These are phyloP conservation scores for Tylochromis polylepis DNA, from an alignment of 2,113 vertebrate species.

Conservation along the genomic window DNA sequence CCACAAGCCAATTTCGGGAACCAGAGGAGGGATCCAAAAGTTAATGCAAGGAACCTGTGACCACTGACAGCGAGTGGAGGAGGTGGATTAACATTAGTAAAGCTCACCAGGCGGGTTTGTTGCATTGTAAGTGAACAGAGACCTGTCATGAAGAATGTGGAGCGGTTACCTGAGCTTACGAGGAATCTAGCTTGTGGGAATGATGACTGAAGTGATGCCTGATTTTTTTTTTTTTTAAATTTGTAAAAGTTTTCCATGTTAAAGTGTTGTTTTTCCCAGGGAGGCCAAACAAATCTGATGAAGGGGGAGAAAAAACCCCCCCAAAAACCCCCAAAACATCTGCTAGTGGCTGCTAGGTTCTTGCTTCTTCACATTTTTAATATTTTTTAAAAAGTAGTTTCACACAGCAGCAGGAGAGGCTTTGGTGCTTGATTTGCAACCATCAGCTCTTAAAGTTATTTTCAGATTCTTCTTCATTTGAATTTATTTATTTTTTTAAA, in stretches of 20 bases:
- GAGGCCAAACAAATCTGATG: not conserved
- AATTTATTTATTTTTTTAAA: not conserved
- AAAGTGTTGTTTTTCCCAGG: not conserved
- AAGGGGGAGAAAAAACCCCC: not conserved
- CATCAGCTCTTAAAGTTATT: not conserved
- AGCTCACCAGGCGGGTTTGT: not conserved
- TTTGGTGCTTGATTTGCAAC: not conserved
- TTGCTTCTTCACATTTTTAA: not conserved
- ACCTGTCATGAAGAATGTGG: not conserved
- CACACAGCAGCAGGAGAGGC: fast-evolving
- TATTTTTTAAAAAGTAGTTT: not conserved
- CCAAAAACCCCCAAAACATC: not conserved
- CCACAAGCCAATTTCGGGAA: not conserved
- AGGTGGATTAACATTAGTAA: conserved; percentile 17
- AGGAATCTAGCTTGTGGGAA: not conserved
- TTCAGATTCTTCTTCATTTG: not conserved
- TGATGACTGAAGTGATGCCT: fast-evolving
- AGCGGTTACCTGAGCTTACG: not conserved
- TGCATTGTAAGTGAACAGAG: not conserved
- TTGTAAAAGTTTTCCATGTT: not conserved
- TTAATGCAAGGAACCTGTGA: not conserved
- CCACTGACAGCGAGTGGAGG: not conserved
- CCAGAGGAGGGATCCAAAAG: not conserved
- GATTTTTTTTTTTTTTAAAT: fast-evolving
- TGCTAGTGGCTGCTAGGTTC: not conserved